Percentiles rank a stretch among this genome's conserved stretches.
These are phyloP conservation scores for Acanthococcus lagerstroemiae DNA, from an alignment of 2,888 invertebrate species.

Conservation along the genomic window DNA sequence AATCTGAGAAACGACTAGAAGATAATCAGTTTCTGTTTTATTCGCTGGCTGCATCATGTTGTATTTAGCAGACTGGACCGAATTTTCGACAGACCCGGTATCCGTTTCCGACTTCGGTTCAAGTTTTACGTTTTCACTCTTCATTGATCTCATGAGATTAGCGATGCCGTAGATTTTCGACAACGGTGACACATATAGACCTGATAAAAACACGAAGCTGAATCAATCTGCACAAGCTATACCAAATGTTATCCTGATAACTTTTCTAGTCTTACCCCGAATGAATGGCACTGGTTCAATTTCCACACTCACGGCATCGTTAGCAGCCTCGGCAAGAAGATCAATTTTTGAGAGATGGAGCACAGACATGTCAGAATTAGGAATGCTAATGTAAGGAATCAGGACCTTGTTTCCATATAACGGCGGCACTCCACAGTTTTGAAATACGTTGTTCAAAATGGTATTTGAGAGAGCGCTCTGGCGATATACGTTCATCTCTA, in stretches of 20 bases:
- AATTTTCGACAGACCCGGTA: not conserved
- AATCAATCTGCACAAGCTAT: no score
- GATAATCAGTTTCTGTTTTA: conserved; percentile 11
- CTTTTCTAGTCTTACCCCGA: not conserved
- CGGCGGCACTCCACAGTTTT: conserved; percentile 15
- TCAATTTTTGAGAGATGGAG: conserved; percentile 7
- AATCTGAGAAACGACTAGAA: conserved; percentile 11
- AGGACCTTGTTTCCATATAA: conserved; percentile 5
- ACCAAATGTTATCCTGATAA: not conserved
- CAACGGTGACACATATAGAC: conserved; percentile 7
- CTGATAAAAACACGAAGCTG: conserved; percentile 1
- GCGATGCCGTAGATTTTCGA: not conserved
- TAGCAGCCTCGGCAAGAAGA: conserved; percentile 2
- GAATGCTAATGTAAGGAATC: conserved; percentile 7
- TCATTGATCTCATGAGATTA: not conserved
- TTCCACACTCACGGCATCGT: conserved; percentile 1
- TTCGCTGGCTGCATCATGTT: not conserved
- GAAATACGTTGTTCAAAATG: conserved; percentile 16
- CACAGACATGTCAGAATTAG: conserved; percentile 19
- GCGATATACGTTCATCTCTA: conserved; percentile 21
- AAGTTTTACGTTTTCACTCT: not conserved
- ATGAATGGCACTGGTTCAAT: conserved; percentile 7
- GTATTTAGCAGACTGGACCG: not conserved
- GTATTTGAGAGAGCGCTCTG: conserved; percentile 5
- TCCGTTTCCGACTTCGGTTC: not conserved